Percentiles rank a stretch among this genome's conserved stretches.
These are phyloP conservation scores for Tigriopus californicus DNA, from an alignment of 2,888 invertebrate species.

Conservation along the genomic window DNA sequence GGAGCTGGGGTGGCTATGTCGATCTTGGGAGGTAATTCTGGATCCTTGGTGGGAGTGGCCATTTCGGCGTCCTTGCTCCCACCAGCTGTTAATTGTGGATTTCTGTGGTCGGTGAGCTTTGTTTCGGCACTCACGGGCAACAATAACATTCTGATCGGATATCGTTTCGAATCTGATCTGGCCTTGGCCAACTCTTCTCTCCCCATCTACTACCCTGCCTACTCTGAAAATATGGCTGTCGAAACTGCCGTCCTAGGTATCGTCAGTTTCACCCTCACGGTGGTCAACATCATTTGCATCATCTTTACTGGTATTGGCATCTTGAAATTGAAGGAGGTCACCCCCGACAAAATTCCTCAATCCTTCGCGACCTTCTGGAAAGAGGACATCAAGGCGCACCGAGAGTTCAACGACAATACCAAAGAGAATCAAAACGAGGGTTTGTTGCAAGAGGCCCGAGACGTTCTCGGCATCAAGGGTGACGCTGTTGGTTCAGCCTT, in stretches of 20 bases:
- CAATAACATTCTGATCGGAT: no score
- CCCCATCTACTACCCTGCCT: no score
- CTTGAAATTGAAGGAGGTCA: slow-evolving; percentile 10
- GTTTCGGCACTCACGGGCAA: neutral
- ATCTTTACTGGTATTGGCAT: slow-evolving; percentile 5
- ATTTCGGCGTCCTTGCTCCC: slow-evolving; percentile 60
- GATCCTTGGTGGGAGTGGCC: slow-evolving; percentile 58
- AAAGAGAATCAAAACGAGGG: no score
- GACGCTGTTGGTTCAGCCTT: no score
- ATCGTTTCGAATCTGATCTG: no score
- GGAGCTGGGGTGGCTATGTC: slow-evolving; percentile 58
- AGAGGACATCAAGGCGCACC: slow-evolving; percentile 7
- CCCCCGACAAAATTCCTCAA: slow-evolving; percentile 13
- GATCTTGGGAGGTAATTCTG: slow-evolving; percentile 54
- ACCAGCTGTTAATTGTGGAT: slow-evolving; percentile 54
- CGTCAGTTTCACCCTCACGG: slow-evolving; percentile 2
- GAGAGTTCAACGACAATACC: slow-evolving; percentile 13
- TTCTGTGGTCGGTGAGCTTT: neutral
- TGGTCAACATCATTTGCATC: slow-evolving; percentile 11
- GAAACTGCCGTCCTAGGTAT: neutral
- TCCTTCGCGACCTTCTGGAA: slow-evolving; percentile 11
- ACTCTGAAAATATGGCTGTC: neutral
- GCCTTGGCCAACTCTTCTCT: no score
- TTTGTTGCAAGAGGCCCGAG: no score
- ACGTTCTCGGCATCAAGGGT: no score